Evolutionary conservation across 2,113 vertebrate genomes (phyloP).

Genomic region (Pterocles orientalis): DNA sequence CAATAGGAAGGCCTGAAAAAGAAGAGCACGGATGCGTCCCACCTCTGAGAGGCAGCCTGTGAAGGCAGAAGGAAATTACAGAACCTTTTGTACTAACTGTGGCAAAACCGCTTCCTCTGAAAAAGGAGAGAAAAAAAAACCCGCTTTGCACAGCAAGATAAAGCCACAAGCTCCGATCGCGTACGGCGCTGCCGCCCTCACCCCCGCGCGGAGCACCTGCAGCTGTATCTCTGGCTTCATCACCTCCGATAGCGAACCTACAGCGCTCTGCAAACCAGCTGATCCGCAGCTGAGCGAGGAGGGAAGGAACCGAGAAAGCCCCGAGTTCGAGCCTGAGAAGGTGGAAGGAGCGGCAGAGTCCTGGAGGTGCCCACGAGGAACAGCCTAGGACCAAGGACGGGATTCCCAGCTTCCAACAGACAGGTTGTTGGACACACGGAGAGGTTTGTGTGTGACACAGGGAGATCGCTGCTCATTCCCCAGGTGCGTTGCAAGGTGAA

Average conservation of each 20-base stretch:
- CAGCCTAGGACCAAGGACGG: not conserved
- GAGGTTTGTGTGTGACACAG: not conserved
- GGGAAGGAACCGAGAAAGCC: not conserved
- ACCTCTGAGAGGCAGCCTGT: not conserved
- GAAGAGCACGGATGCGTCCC: not conserved
- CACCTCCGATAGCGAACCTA: not conserved
- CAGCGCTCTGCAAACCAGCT: not conserved
- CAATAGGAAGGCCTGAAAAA: not conserved
- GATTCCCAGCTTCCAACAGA: not conserved
- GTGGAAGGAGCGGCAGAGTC: not conserved
- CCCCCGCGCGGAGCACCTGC: not conserved
- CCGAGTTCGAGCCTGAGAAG: not conserved
- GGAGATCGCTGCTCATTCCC: not conserved
- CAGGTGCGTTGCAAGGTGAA: not conserved
- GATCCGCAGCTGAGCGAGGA: not conserved
- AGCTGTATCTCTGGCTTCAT: not conserved
- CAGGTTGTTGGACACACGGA: too few species aligned
- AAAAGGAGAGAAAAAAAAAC: not conserved
- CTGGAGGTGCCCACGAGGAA: accelerated
- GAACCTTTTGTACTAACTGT: constrained; percentile 46
- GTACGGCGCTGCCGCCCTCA: not conserved
- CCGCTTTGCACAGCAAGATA: not conserved
- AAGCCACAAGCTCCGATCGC: not conserved
- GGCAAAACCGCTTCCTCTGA: constrained; percentile 67
- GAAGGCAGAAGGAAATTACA: constrained; percentile 48